Evolutionary conservation across 2,888 invertebrate species (phyloP), one percentile per base, ranked within the genome.

Genomic region (Heteropelma amictum): DNA sequence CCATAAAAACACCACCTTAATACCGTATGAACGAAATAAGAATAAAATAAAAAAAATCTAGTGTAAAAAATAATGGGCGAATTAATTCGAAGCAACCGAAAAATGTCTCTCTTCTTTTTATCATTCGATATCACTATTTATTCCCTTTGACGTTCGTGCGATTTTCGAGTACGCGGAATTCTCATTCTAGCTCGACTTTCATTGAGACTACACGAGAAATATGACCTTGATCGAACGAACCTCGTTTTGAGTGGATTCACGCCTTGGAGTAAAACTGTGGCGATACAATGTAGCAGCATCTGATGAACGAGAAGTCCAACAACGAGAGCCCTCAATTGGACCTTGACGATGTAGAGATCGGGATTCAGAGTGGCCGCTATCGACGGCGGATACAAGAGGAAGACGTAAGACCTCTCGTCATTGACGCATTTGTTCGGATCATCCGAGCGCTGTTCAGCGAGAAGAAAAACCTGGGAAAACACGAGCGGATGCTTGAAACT

Each of bases 301-400:
- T 98, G 97, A 88, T 98, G 97, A 3, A 97, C 96, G 79, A 98
- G 88, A 70, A 98, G 92, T 1, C 97, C 97, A 2, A 98, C 95
- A 0, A 98, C 95, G 60, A 98, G 90, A 79, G 95, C 96, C 84
- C 95, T 93, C 84, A 97, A 95, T 2, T 97, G 96, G 76, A 98
- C 96, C 79, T 97, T 91, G 28, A 95, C 93, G 2, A 96, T 94
- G 84, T 94, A 95, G 74, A 94, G 90, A 80, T 95, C 95, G 38
- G 95, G 93, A 86, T 95, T 95, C 10, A 94, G 90, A 51, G 93
- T 92, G 74, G 93, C 92, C 5, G 92, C 91, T 73, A 94, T 92
- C 83, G 95, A 94, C 73, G 94, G 92, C 0, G 95, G 94, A 90
- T 97, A 97, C 61, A 97, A 90, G 10, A 97, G 91, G 85, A 97